Base-by-base conservation (phyloP, 2,113 vertebrate species). In the Cairina moschata region DNA sequence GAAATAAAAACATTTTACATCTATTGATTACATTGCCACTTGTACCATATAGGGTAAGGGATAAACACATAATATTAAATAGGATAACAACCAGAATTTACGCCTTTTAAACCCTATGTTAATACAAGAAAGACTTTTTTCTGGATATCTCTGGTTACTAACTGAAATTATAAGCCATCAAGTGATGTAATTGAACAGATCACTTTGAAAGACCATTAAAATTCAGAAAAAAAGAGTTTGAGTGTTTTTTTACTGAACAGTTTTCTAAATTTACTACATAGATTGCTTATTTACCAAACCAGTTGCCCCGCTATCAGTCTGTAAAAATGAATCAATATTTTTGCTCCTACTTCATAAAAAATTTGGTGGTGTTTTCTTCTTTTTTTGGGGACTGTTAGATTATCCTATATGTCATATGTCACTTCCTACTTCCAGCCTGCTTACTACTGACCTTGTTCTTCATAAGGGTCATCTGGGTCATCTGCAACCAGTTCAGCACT, bases 381-480 rank as follows among this genome's bases (percentile, higher is more conserved):
- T 52, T 59, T 59, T 63, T 84, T 67, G 17, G 60, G 48, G 14
- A 71, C 6, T 60, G 14, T 13, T 54, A 60, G 18, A 48, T 36
- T 23, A 50, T 2, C 16, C 44, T 15, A 21, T 6, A 25, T 3
- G 6, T 14, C 6, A 52, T 26, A 5, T 25, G 63, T 32, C 40
- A 63, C 16, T 42, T 34, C 5, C 50, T 40, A 55, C 32, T 93
- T 72, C 40, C 0, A 0, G 62, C 71, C 78, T 78, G 26, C 50
- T 79, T 54, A 29, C 21, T 92, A 96, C 98, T 97, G 50, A 98
- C 98, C 99, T 29, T 96, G 99, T 80, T 99, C 99, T 93, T 99
- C 99, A 0, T 99, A 99, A 1, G 99, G 99, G 69, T 99, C 99
- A 14, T 98, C 98, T 8, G 99, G 99, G 93, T 99, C 99, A 82